A percentile compares a stretch with the other conserved stretches of the same genome.
Evolutionary conservation across 1,140 invertebrate genomes (phyloP).

Genomic region (Ooceraea biroi): DNA sequence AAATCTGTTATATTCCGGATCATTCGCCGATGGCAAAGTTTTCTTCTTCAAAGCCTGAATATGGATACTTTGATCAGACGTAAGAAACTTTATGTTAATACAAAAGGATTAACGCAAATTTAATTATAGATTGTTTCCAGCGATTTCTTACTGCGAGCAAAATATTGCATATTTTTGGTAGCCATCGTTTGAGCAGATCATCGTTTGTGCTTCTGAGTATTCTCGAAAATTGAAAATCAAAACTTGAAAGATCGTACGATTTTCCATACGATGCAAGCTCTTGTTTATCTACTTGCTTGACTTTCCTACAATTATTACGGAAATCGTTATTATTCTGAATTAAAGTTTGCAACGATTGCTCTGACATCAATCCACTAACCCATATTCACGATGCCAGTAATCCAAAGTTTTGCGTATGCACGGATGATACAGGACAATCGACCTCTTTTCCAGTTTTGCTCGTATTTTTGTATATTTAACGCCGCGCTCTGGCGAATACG

Average conservation of each 20-base stretch:
- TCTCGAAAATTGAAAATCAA: conserved; percentile 86
- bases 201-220: conserved; percentile 87
- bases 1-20: conserved; percentile 90
- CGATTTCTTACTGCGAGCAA: conserved; percentile 70
- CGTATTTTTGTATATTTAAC: conserved; percentile 72
- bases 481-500: conserved; percentile 45
- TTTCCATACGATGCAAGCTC: conserved; percentile 82
- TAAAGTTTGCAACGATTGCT: background rate
- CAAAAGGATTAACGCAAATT: background rate
- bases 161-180: conserved; percentile 86
- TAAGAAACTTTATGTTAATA: background rate
- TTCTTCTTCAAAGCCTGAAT: conserved; percentile 90
- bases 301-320: background rate
- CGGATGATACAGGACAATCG: conserved; percentile 93
- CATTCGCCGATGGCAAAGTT: conserved; percentile 90
- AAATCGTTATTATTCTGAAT: background rate
- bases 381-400: conserved; percentile 93
- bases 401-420: conserved; percentile 93
- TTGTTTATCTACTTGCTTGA: conserved; percentile 84
- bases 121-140: background rate
- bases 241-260: conserved; percentile 87
- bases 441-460: conserved; percentile 85
- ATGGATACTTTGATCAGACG: background rate
- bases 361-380: conserved; percentile 86
- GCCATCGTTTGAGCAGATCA: conserved; percentile 87